These are phyloP conservation scores for Oncorhynchus nerka DNA, from an alignment of 2,113 vertebrate genomes.

Conservation along the genomic window DNA sequence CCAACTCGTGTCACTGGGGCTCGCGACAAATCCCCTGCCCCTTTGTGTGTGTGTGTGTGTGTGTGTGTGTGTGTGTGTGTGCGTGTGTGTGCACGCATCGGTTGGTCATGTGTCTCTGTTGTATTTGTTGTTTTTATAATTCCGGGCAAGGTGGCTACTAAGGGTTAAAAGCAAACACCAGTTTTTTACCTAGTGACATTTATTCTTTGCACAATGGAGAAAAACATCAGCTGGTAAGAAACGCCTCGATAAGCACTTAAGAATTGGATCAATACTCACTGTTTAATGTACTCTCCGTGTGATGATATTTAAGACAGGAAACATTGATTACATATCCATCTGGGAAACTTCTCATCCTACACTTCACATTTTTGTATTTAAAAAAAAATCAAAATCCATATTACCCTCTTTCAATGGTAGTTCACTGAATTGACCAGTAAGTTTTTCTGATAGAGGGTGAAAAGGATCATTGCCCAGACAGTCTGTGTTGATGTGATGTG, in stretches of 20 bases:
- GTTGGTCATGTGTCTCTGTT: not conserved
- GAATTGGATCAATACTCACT: not conserved
- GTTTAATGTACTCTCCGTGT: too few species aligned
- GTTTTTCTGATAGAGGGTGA: too few species aligned
- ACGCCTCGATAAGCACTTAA: not conserved
- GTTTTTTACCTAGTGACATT: not conserved
- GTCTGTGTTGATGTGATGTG: not conserved
- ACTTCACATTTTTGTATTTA: too few species aligned
- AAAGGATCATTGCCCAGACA: too few species aligned
- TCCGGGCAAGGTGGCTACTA: not conserved
- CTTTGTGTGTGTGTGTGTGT: not conserved
- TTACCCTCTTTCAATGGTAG: not conserved
- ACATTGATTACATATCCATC: too few species aligned
- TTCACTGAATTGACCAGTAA: not conserved
- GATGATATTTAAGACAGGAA: too few species aligned
- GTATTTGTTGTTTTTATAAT: not conserved
- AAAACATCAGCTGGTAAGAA: not conserved
- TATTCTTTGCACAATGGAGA: not conserved
- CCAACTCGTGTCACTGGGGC: not conserved
- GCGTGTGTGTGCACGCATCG: not conserved
- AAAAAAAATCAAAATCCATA: not conserved
- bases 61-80: not conserved
- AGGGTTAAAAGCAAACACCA: not conserved
- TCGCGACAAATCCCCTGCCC: not conserved
- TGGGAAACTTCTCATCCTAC: too few species aligned